Evolutionary conservation across 2,888 invertebrate genomes (phyloP), one percentile per base, ranked within the genome.

Genomic region (Meiosimyza platycephala): DNA sequence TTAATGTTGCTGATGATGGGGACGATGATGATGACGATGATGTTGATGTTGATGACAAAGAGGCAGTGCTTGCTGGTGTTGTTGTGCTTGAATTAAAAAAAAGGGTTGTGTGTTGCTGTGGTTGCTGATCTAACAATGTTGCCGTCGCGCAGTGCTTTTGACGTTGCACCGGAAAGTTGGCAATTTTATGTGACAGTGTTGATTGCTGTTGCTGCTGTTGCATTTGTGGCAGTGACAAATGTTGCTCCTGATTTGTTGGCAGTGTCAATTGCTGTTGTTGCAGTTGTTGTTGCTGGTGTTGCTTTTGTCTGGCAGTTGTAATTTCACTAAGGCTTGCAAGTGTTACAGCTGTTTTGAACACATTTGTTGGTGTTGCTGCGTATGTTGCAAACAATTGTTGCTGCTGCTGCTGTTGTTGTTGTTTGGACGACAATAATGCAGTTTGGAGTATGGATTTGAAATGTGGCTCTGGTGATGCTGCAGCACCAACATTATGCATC

Each of bases 351-450:
- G 84, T 82, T 78, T 85, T 84, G 18, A 84, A 78, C 70, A 82
- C 83, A 77, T 83, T 73, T 72, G 79, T 74, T 73, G 81, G 75
- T 50, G 79, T 70, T 75, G 81, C 68, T 57, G 78, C 63, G 47
- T 70, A 70, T 75, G 79, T 16, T 66, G 78, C 22, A 65, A 77
- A 78, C 65, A 55, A 74, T 69, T 72, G 76, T 65, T 75, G 79
- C 76, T 72, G 80, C 75, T 75, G 79, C 76, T 72, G 80, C 75
- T 77, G 82, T 9, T 40, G 40, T 9, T 40, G 78, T 79, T 84
- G 85, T 79, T 86, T 85, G 75, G 86, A 84, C 83, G 86, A 84
- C 83, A 86, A 84, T 79, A 87, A 80, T 80, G 86, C 86, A 77
- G 86, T 80, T 79, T 86, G 87, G 77, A 86, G 78, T 78, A 86